Base-by-base conservation (phyloP, 2,888 invertebrate genomes). In the Teleogryllus oceanicus region DNA sequence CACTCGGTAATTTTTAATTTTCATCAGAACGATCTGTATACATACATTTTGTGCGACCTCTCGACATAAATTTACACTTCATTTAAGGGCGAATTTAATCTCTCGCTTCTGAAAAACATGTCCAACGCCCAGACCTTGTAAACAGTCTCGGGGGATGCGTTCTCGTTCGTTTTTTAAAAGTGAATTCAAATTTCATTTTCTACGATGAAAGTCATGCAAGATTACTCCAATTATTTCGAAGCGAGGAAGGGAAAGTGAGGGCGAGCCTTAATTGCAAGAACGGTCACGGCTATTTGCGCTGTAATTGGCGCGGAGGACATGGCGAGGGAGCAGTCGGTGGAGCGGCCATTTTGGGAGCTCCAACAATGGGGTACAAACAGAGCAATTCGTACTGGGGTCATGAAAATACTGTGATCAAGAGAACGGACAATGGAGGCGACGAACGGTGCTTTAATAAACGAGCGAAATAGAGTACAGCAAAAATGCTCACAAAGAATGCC, bases 151-250 rank as follows among this genome's bases (percentile, higher is more conserved):
- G 62, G n/a, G 16, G 13, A 13, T 62, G 13, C 62, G 2, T 4
- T 62, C n/a, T 62, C n/a, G 16, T 13, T 62, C 16, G 13, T 62
- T 62, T 62, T 62, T 62, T 62, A n/a, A 62, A n/a, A n/a, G 62
- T n/a, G n/a, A 62, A 62, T 62, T 62, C 62, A 62, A 62, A 62
- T 62, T 62, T 62, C 62, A 62, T 62, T 62, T 62, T 62, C 62
- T 62, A 18, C 62, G 16, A 62, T 62, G 62, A n/a, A 62, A 62
- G 62, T 62, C 62, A 62, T 62, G 62, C 62, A n/a, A 62, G 62
- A 62, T 62, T 62, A 62, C 62, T 62, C 62, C 62, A 62, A 62
- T 62, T 62, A 62, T n/a, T 37, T 37, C 62, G 16, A n/a, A 62
- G 62, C 62, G 62, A n/a, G 62, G 62, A 62, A n/a, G 62, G 62